Evolutionary conservation across 2,113 vertebrate species (phyloP), one percentile per base, ranked within the genome.

Genomic region (Misgurnus anguillicaudatus): DNA sequence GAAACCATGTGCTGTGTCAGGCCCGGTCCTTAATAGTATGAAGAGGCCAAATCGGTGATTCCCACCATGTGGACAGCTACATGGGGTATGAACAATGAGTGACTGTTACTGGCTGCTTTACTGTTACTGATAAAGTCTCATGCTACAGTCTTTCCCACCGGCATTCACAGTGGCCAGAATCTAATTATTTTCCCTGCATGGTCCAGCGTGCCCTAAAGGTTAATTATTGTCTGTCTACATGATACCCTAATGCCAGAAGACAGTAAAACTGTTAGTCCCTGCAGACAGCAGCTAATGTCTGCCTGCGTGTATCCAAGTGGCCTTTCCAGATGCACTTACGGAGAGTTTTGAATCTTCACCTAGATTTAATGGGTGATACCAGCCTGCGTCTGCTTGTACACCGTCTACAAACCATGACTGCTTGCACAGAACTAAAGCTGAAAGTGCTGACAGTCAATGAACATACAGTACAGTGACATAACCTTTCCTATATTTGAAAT

Each of bases 131-230:
- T 85, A 75, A 82, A 67, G 80, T 58, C 74, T 80, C 78, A 75
- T 60, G 16, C 65, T 65, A 67, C 62, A 68, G 69, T 78, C 60
- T 76, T 79, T 58, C 75, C 57, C 66, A 9, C 68, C 83, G 65
- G 74, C 62, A 76, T 77, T 73, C 70, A 67, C 67, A 24, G 58
- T 38, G 68, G 66, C 62, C 68, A 68, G 79, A 87, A 87, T 90
- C 85, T 91, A 89, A 92, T 91, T 89, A 92, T 91, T 90, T 87
- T 80, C 83, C 86, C 91, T 87, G 84, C 67, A 80, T 89, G 87
- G 86, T 87, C 82, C 84, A 83, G 85, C 80, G 79, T 88, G 87
- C 87, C 89, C 87, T 90, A 91, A 91, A 93, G 90, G 91, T 91
- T 90, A 92, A 92, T 91, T 90, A 89, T 87, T 89, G 89, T 89